Evolutionary conservation across 2,797 vertebrate genomes (phyloP).

Genomic region (Xenops minutus): DNA sequence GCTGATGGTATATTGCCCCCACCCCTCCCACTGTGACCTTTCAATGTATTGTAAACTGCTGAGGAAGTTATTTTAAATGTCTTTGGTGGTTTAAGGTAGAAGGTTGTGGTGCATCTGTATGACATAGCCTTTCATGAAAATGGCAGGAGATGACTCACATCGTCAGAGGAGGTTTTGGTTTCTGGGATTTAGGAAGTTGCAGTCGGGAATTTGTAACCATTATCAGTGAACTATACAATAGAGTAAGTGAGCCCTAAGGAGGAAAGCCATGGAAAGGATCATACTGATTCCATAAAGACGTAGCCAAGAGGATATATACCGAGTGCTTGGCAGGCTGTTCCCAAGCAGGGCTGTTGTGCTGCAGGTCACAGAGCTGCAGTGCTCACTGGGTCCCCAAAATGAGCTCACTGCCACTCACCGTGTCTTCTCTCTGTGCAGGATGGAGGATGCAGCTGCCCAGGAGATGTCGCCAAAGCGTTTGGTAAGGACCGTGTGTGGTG

Average conservation of each 20-base stretch:
- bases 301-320: neutral
- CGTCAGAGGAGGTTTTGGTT: neutral
- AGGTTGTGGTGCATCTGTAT: neutral
- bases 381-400: neutral
- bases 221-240: neutral
- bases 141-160: neutral
- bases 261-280: neutral
- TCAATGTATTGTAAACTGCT: constrained; percentile 17
- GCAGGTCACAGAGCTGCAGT: neutral
- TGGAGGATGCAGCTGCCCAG: constrained; percentile 96
- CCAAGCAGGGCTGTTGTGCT: neutral
- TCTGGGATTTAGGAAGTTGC: neutral
- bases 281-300: neutral
- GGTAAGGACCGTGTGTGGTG: constrained; percentile 75
- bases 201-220: neutral
- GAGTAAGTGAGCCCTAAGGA: neutral
- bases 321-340: neutral
- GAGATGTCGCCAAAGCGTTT: constrained; percentile 98
- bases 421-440: constrained; percentile 79
- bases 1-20: neutral
- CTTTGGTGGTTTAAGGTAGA: neutral
- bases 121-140: neutral
- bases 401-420: neutral
- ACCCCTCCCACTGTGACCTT: constrained; percentile 19
- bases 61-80: constrained; percentile 23